Percentiles rank a stretch among this genome's conserved stretches.
Conservation (phyloP, 2,888 invertebrate species). For the Sminthurides aquaticus region DNA sequence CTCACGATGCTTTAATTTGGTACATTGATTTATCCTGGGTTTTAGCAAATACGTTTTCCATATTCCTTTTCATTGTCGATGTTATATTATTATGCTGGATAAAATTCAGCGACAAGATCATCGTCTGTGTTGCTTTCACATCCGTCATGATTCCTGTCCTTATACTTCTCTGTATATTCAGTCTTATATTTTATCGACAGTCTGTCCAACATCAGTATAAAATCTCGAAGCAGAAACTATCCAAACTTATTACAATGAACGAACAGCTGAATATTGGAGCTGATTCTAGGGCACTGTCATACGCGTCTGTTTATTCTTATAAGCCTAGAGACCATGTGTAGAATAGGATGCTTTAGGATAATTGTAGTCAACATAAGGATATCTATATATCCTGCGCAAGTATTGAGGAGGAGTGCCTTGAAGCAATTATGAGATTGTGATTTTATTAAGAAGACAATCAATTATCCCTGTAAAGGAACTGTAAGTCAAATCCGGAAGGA, state of each 20-base stretch:
- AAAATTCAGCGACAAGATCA: slow-evolving; percentile 29
- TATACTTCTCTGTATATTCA: slow-evolving; percentile 33
- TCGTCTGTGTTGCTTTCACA: slow-evolving; percentile 29
- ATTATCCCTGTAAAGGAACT: too few relatives aligned
- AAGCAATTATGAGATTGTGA: too few relatives aligned
- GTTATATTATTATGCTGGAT: slow-evolving; percentile 41
- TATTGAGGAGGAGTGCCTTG: too few relatives aligned
- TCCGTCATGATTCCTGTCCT: slow-evolving; percentile 38
- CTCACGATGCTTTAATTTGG: slow-evolving; percentile 20
- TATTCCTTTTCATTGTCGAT: slow-evolving; percentile 39
- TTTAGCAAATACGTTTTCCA: slow-evolving; percentile 39
- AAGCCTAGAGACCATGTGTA: too few relatives aligned
- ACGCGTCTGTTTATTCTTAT: not conserved
- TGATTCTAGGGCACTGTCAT: not conserved
- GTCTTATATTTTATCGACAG: slow-evolving; percentile 39
- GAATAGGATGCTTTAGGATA: too few relatives aligned
- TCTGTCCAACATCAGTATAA: slow-evolving; percentile 36
- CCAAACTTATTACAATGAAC: not conserved
- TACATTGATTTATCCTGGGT: slow-evolving; percentile 29
- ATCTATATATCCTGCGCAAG: too few relatives aligned
- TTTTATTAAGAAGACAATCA: too few relatives aligned
- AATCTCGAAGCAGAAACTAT: slow-evolving; percentile 22
- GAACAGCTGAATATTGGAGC: not conserved
- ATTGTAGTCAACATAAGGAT: too few relatives aligned
- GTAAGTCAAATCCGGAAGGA: too few relatives aligned